These are phyloP conservation scores for Oncopodura yosiiana DNA, from an alignment of 1,140 invertebrate species.

Conservation along the genomic window DNA sequence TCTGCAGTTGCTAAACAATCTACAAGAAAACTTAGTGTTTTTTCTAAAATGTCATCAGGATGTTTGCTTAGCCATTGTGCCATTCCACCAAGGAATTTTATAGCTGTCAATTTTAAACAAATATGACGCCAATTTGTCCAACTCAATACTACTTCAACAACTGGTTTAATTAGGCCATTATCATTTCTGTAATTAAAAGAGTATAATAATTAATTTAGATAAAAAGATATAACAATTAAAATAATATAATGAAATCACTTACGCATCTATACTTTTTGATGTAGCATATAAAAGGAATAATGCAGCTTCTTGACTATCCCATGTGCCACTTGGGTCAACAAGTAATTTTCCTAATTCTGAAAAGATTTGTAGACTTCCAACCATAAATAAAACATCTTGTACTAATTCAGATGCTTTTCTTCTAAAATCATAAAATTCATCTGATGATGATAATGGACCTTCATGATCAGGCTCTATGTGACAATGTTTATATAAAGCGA, in stretches of 20 bases:
- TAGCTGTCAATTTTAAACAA: constrained; percentile 77
- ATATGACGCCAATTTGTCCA: constrained; percentile 75
- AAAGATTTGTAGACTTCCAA: constrained; percentile 84
- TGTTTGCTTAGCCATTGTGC: constrained; percentile 92
- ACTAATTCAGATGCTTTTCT: constrained; percentile 82
- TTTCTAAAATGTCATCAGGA: constrained; percentile 56
- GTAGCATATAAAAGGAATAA: constrained; percentile 92
- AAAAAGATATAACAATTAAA: not conserved
- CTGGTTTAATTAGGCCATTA: constrained; percentile 81
- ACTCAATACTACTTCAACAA: constrained; percentile 79
- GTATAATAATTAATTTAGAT: not conserved
- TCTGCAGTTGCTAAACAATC: constrained; percentile 27
- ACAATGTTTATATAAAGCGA: constrained; percentile 71
- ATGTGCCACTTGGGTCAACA: constrained; percentile 59
- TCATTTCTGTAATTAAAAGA: constrained; percentile 63
- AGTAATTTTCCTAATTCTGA: constrained; percentile 66
- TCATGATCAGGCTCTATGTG: constrained; percentile 84
- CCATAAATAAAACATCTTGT: constrained; percentile 95
- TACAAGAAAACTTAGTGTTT: constrained; percentile 36
- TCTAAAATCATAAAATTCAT: constrained; percentile 81
- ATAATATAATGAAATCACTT: constrained; percentile 44
- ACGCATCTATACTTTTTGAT: constrained; percentile 92
- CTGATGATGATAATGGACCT: constrained; percentile 75
- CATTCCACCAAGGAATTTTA: constrained; percentile 80
- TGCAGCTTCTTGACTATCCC: constrained; percentile 89